Conservation (phyloP, 2,113 vertebrate genomes). For the Burhinus oedicnemus region DNA sequence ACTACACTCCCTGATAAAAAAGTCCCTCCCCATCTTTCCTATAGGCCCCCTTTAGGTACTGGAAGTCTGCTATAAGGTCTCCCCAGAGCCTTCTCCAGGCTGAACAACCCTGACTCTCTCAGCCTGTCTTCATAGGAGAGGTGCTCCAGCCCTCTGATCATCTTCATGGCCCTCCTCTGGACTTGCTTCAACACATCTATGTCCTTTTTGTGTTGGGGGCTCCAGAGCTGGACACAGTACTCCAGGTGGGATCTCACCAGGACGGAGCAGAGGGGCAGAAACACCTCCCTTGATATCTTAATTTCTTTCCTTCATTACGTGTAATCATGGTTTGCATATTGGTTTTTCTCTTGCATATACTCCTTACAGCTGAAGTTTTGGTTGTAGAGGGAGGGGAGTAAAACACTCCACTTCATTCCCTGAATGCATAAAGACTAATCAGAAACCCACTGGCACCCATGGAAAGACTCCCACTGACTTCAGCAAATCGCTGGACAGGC, state of each 20-base stretch:
- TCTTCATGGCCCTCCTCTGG: neutral
- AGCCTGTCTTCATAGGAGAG: neutral
- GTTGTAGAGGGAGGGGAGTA: neutral
- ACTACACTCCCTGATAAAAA: neutral
- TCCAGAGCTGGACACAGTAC: neutral
- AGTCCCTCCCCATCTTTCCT: neutral
- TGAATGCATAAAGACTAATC: neutral
- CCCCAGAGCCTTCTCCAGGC: neutral
- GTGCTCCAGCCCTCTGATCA: neutral
- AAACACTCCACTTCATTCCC: neutral
- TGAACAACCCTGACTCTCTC: neutral
- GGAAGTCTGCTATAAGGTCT: neutral
- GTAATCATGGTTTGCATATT: fast-evolving
- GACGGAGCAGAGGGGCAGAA: neutral
- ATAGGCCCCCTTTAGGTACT: neutral
- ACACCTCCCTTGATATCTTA: neutral
- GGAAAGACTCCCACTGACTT: neutral
- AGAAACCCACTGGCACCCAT: neutral
- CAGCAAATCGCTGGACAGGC: neutral
- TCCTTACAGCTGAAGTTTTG: neutral
- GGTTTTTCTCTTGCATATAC: neutral
- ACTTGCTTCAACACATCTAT: no score
- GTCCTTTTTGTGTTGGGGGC: neutral
- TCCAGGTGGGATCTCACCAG: neutral
- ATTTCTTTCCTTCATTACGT: neutral